Base-by-base conservation (phyloP, 2,113 vertebrate genomes). In the Psittacara wagleri region DNA sequence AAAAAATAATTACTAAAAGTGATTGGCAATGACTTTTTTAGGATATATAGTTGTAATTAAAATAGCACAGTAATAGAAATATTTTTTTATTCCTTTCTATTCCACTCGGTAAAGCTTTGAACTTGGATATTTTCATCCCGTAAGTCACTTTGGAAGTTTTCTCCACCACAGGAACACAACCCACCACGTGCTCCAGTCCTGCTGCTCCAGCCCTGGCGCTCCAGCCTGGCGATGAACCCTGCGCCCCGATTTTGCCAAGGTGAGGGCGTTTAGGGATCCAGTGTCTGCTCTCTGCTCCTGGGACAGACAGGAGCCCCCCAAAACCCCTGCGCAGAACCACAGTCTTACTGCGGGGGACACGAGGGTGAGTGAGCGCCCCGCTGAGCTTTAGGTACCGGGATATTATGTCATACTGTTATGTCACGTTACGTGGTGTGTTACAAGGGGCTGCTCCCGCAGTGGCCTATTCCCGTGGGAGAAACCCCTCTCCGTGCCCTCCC, bases 351-450 rank as follows among this genome's bases (percentile, higher is more conserved):
- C 86, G 16, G 62, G 17, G 63, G 14, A 33, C 75, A 15, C 4
- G 22, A 37, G 57, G 24, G 29, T 17, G 51, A 68, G 74, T 1
- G 24, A 54, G 5, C 6, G 15, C 51, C 59, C 61, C 6, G 66
- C 54, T 8, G 10, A 55, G 25, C 31, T 37, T 13, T 1, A 28
- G 20, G 1, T 6, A 9, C 3, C 6, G 44, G 28, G 18, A 3
- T 20, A 15, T 3, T 5, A 14, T 5, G 5, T 9, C 2, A 0
- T 0, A 22, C 8, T 7, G 49, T 6, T 43, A 7, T 27, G 39
- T 28, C 17, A 13, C 57, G 13, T 59, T 35, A 35, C 13, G 33
- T 16, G 33, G 22, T n/a, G 57, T 24, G 57, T 24, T 59, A 35
- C 22, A 35, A 59, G 22, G 35, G 25, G 70, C 80, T 54, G 54